Percentiles rank a stretch among this genome's conserved stretches.
phyloP scores from a whole-genome alignment of 2,888 invertebrate genomes.

The Zaprionus lineosus region DNA sequence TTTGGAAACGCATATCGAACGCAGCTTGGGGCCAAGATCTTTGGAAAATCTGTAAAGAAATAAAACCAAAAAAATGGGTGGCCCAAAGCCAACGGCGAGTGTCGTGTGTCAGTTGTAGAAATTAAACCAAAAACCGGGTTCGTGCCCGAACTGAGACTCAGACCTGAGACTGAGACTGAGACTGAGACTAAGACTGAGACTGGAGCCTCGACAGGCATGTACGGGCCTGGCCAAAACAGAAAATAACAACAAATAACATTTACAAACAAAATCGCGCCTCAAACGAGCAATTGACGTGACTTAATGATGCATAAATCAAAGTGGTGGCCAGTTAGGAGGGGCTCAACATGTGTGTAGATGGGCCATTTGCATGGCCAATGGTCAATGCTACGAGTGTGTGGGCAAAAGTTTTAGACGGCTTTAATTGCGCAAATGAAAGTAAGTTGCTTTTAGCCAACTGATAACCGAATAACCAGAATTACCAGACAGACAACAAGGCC shows the following conservation, averaged over 20 bases:
- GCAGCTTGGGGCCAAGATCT: slow-evolving; percentile 31
- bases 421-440: slow-evolving; percentile 74
- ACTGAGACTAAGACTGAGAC: too few species aligned
- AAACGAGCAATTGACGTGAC: slow-evolving; percentile 78
- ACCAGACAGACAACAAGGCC: slow-evolving; percentile 55
- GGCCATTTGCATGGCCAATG: slow-evolving; percentile 11
- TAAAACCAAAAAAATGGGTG: slow-evolving; percentile 53
- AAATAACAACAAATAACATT: slow-evolving; percentile 8
- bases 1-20: slow-evolving; percentile 31
- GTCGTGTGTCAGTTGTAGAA: slow-evolving; percentile 57
- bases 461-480: slow-evolving; percentile 74
- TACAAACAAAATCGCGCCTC: slow-evolving; percentile 28
- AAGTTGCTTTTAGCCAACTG: slow-evolving; percentile 45
- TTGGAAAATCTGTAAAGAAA: slow-evolving; percentile 32
- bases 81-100: slow-evolving; percentile 69
- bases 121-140: slow-evolving; percentile 45
- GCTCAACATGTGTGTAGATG: slow-evolving; percentile 1
- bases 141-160: too few species aligned
- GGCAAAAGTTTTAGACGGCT: slow-evolving; percentile 27
- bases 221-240: slow-evolving; percentile 1
- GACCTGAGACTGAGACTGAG: too few species aligned
- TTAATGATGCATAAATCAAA: slow-evolving; percentile 78
- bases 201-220: slow-evolving; percentile 3
- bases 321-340: slow-evolving; percentile 14
- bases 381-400: slow-evolving; percentile 1